These are phyloP conservation scores for Drosophila fuyamai DNA, from an alignment of 1,140 invertebrate genomes.

Conservation along the genomic window DNA sequence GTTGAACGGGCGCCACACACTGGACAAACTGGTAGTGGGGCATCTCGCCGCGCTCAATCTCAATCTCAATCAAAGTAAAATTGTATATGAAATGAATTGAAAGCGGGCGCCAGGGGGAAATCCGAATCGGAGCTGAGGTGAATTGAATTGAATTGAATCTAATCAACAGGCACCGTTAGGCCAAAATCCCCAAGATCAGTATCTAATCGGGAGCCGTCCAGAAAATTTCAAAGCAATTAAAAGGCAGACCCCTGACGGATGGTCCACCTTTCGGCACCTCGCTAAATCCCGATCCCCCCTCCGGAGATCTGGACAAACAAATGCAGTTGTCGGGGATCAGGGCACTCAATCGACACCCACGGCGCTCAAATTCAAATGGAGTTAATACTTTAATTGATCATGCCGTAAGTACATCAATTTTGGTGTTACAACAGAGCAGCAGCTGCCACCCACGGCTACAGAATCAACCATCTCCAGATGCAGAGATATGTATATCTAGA, in stretches of 20 bases:
- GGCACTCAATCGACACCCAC: constrained; percentile 50
- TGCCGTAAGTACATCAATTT: constrained; percentile 64
- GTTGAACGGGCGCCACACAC: constrained; percentile 64
- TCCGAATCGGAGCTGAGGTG: constrained; percentile 31
- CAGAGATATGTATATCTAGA: constrained; percentile 1
- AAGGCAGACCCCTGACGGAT: constrained; percentile 61
- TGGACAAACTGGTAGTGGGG: constrained; percentile 62
- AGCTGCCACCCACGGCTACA: constrained; percentile 63
- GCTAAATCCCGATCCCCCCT: constrained; percentile 13
- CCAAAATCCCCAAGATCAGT: constrained; percentile 51
- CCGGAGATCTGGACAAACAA: constrained; percentile 12
- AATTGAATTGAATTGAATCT: constrained; percentile 70
- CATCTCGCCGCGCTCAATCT: constrained; percentile 37
- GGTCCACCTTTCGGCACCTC: constrained; percentile 46
- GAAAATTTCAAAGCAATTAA: constrained; percentile 73
- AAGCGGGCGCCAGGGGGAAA: constrained; percentile 26
- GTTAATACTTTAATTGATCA: constrained; percentile 72
- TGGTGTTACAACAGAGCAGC: constrained; percentile 39
- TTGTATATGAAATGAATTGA: constrained; percentile 60
- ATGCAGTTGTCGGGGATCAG: constrained; percentile 24
- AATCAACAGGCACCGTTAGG: constrained; percentile 68
- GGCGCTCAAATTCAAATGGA: constrained; percentile 32
- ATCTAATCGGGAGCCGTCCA: constrained; percentile 56
- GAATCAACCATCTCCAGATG: neutral
- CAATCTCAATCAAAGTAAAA: constrained; percentile 72